Evolutionary conservation across 2,113 vertebrate genomes (phyloP).

Genomic region (Strix uralensis): DNA sequence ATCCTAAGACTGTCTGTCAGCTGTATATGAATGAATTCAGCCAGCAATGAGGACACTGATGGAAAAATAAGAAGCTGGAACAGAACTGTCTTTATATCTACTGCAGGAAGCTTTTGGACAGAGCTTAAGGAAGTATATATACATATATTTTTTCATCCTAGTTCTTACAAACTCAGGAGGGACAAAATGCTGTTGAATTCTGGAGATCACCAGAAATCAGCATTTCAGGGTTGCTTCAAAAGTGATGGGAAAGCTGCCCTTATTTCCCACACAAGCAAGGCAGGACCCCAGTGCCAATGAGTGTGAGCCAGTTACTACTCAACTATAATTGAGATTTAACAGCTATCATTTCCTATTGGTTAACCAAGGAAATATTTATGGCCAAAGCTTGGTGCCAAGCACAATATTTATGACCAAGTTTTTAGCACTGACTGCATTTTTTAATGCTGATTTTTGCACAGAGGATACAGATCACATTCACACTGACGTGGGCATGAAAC

Average conservation of each 20-base stretch:
- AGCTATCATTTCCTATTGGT: slow-evolving; percentile 56
- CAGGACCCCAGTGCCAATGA: slow-evolving; percentile 4
- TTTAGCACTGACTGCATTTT: slow-evolving; percentile 6
- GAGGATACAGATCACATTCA: neutral
- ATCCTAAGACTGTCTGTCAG: neutral
- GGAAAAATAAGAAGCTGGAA: neutral
- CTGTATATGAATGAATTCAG: neutral
- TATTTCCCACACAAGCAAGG: neutral
- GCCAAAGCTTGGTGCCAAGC: slow-evolving; percentile 47
- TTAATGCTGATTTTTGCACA: neutral
- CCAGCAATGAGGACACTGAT: neutral
- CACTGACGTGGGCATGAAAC: neutral
- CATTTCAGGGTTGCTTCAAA: neutral
- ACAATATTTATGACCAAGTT: slow-evolving; percentile 62
- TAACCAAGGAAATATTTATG: slow-evolving; percentile 67
- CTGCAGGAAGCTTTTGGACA: neutral
- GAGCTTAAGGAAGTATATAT: neutral
- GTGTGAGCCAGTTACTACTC: slow-evolving; percentile 46
- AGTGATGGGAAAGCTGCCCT: slow-evolving; percentile 18
- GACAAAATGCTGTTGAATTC: neutral
- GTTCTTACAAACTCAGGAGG: neutral
- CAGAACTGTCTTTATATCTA: neutral
- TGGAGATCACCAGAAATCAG: neutral
- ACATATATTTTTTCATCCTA: neutral
- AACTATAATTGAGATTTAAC: slow-evolving; percentile 59